Base-by-base conservation (phyloP, 1,140 invertebrate species). In the Caerostris extrusa region DNA sequence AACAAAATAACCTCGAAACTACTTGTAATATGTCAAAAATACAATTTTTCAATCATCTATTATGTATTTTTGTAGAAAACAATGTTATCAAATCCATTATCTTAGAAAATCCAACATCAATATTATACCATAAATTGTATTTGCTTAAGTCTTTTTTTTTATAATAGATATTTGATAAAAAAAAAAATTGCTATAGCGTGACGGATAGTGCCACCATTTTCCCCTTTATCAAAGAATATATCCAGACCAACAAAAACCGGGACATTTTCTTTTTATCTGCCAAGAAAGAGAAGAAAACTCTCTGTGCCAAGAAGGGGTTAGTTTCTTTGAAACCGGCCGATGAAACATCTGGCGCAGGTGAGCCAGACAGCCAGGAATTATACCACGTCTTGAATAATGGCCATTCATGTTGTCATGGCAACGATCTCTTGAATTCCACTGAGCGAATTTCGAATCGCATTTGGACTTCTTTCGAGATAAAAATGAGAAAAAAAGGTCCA, bases 401-500 rank as follows among this genome's bases (percentile, higher is more conserved):
- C 71, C 34, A 77, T 50, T 77, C 71, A 50, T 12, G 71, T 77
- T 77, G 71, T 50, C 71, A 53, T 53, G 34, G 4, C 50, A 77
- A 77, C 71, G 71, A 12, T 34, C 50, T 77, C 71, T 77, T 12
- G 71, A 77, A 77, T 50, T 50, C 19, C 34, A 77, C 71, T 77
- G 50, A 50, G 50, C 10, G 71, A 77, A 14, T 77, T 77, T 7
- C 10, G 71, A 50, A 5, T 77, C 8, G 7, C 34, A 77, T 77
- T 77, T 77, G 8, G 71, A 77, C 71, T 77, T 77, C 71, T 77
- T 77, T 77, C 53, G 14, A n/a, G n/a, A 17, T 67, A 67, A 64
- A 64, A 64, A 6, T 5, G n/a, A 7, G 17, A 5, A 67, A 67
- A 34, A 34, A 1, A 34, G 34, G 2, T 34, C 34, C 61, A n/a